phyloP scores from a whole-genome alignment of 2,888 invertebrate genomes.

The Thera obeliscata region DNA sequence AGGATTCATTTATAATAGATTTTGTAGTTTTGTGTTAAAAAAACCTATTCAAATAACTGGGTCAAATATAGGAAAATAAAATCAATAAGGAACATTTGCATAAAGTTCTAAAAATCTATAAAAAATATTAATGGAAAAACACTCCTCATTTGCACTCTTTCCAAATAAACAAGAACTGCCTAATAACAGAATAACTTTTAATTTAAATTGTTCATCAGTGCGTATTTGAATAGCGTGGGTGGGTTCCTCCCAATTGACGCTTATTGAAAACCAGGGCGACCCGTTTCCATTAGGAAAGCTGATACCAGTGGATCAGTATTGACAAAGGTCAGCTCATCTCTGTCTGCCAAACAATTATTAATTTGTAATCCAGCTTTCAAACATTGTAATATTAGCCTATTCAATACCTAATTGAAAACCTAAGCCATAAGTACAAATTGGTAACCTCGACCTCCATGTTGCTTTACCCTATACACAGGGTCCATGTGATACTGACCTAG shows the following conservation, averaged over 20 bases:
- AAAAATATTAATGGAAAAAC: too few relatives aligned
- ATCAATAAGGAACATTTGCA: too few relatives aligned
- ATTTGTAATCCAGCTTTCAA: conserved; percentile 23
- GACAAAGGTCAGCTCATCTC: conserved; percentile 40
- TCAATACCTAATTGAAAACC: conserved; percentile 3
- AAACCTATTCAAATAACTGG: too few relatives aligned
- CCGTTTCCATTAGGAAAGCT: conserved; percentile 34
- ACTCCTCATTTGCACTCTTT: too few relatives aligned
- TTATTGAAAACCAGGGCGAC: conserved; percentile 25
- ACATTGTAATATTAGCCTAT: conserved; percentile 16
- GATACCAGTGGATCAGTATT: conserved; percentile 36
- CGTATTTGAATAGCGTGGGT: conserved; percentile 19
- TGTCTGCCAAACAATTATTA: conserved; percentile 37
- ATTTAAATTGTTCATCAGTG: neutral
- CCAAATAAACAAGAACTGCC: too few relatives aligned
- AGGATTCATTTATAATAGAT: too few relatives aligned
- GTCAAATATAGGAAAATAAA: too few relatives aligned
- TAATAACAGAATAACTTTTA: neutral
- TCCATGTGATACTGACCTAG: too few relatives aligned
- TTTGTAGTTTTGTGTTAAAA: too few relatives aligned
- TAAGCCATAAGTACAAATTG: conserved; percentile 2
- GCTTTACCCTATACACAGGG: too few relatives aligned
- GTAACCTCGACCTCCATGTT: too few relatives aligned
- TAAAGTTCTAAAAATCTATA: too few relatives aligned
- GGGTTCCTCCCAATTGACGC: conserved; percentile 13